Conservation (phyloP, 2,888 invertebrate genomes). For the Nowickia ferox region DNA sequence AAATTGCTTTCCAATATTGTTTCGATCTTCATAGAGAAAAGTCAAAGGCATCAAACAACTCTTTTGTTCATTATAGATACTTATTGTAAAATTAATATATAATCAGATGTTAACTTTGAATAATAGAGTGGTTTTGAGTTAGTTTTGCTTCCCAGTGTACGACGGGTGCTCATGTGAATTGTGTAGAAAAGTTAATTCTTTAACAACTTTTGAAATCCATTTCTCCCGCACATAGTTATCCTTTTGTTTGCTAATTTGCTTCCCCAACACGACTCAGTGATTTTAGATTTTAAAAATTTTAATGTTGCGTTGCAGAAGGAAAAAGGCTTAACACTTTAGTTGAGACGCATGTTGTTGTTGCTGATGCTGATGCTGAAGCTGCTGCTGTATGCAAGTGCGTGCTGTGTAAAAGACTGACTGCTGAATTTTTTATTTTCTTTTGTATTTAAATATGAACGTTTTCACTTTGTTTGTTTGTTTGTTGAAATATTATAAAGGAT, state of each 20-base stretch:
- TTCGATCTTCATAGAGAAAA: too few species aligned
- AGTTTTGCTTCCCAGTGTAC: conserved; percentile 16
- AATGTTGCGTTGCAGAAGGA: conserved; percentile 40
- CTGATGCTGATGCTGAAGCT: not conserved
- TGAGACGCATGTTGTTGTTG: conserved; percentile 45
- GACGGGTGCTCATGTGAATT: not conserved
- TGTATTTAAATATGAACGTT: not conserved
- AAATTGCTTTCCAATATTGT: too few species aligned
- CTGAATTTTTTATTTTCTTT: not conserved
- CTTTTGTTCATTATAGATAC: too few species aligned
- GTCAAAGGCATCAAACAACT: too few species aligned
- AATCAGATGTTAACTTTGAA: too few species aligned
- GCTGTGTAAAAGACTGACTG: not conserved
- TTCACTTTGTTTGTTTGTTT: conserved; percentile 50
- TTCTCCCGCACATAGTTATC: not conserved
- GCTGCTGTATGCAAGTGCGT: not conserved
- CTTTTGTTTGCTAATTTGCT: conserved; percentile 28
- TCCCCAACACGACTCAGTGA: conserved; percentile 49
- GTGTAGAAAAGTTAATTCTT: conserved; percentile 36
- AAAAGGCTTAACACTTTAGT: conserved; percentile 63
- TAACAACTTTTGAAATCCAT: conserved; percentile 46
- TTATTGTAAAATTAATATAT: too few species aligned
- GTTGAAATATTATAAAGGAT: conserved; percentile 52
- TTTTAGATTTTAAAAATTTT: conserved; percentile 58
- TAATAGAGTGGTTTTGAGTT: not conserved